These are phyloP conservation scores for Belonocnema kinseyi DNA, from an alignment of 1,140 invertebrate species.

Conservation along the genomic window DNA sequence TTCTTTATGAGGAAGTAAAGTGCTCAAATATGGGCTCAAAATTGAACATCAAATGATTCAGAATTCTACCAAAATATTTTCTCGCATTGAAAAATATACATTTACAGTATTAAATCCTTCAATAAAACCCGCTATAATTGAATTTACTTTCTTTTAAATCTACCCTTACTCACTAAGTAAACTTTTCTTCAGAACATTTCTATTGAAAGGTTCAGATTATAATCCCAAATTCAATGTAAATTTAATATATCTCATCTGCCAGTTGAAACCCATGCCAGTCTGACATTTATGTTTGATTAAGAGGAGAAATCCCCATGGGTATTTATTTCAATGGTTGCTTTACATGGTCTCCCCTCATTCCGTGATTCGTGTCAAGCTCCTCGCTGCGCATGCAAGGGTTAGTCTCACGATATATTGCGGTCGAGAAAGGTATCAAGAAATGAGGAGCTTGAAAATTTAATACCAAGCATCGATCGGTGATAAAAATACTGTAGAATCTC, in stretches of 20 bases:
- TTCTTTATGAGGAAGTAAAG: too few species aligned
- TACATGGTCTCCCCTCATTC: slow-evolving; percentile 19
- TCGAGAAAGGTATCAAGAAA: slow-evolving; percentile 4
- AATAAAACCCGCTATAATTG: too few species aligned
- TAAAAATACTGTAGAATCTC: slow-evolving; percentile 17
- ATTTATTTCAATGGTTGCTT: slow-evolving; percentile 20
- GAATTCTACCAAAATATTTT: too few species aligned
- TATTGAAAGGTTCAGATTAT: background rate
- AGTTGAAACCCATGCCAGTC: background rate
- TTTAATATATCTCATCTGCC: background rate
- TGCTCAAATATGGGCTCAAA: too few species aligned
- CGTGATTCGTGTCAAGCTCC: slow-evolving; percentile 24
- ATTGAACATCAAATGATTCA: too few species aligned
- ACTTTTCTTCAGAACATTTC: too few species aligned
- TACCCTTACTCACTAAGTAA: too few species aligned
- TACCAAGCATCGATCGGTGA: background rate
- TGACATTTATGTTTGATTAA: slow-evolving; percentile 28
- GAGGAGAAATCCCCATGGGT: background rate
- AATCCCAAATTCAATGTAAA: slow-evolving; percentile 5
- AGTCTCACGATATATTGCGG: slow-evolving; percentile 17
- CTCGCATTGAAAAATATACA: too few species aligned
- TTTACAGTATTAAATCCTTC: too few species aligned
- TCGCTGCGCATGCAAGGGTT: slow-evolving; percentile 3
- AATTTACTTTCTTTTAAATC: too few species aligned
- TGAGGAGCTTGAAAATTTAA: slow-evolving; percentile 14